Conservation (phyloP, 2,113 vertebrate genomes). For the Syngnathus typhle region DNA sequence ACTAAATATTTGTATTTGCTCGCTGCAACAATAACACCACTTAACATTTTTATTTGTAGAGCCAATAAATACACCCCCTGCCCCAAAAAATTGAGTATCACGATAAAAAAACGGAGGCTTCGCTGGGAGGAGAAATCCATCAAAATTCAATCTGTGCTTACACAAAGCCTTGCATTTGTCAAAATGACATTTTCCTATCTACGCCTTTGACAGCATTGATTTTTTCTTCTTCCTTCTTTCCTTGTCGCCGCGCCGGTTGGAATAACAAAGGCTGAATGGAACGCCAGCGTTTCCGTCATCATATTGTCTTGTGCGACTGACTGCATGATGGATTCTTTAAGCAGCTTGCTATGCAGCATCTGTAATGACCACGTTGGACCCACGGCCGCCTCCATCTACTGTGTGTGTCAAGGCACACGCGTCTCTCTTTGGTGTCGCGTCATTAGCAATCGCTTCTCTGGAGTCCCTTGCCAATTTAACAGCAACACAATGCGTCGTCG, state of each 20-base stretch:
- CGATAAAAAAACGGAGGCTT: slow-evolving; percentile 39
- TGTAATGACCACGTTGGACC: slow-evolving; percentile 58
- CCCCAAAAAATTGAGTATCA: slow-evolving; percentile 38
- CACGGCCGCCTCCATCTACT: slow-evolving; percentile 26
- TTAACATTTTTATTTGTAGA: slow-evolving; percentile 68
- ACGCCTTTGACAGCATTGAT: slow-evolving; percentile 70
- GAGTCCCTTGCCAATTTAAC: slow-evolving; percentile 63
- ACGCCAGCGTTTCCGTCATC: slow-evolving; percentile 49
- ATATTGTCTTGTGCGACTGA: slow-evolving; percentile 29
- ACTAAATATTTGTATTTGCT: slow-evolving; percentile 68
- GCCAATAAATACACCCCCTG: not conserved
- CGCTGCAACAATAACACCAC: slow-evolving; percentile 64
- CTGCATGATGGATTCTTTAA: slow-evolving; percentile 60
- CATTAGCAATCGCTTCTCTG: slow-evolving; percentile 66
- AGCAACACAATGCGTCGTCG: slow-evolving; percentile 61
- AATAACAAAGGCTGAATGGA: slow-evolving; percentile 63
- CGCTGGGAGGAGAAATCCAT: slow-evolving; percentile 66
- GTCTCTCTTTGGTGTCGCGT: slow-evolving; percentile 57
- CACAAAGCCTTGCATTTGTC: slow-evolving; percentile 73
- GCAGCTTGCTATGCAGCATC: slow-evolving; percentile 60
- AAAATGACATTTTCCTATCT: slow-evolving; percentile 74
- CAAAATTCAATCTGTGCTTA: slow-evolving; percentile 70
- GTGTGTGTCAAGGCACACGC: slow-evolving; percentile 50
- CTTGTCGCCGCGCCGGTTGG: slow-evolving; percentile 30
- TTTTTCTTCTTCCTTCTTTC: slow-evolving; percentile 23